Percentiles rank a stretch among this genome's conserved stretches.
phyloP scores from a whole-genome alignment of 37 sponge, comb jelly and placozoan species.

The Chondrilla cf. caribensis region DNA sequence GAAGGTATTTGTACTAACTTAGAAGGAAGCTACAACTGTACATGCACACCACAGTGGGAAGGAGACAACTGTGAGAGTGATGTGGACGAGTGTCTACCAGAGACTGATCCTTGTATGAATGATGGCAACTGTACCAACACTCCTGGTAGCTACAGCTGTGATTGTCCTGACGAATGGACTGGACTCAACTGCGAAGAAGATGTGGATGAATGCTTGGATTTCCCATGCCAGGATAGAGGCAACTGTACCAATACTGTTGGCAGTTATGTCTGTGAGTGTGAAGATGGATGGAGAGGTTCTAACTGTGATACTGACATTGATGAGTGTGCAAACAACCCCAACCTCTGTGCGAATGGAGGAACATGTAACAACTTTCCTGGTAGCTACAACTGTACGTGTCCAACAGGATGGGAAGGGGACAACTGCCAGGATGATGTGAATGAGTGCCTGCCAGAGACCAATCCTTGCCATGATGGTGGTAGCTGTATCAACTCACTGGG shows the following conservation, averaged over 20 bases:
- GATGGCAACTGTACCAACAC: slow-evolving; percentile 5
- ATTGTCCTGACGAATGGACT: background rate
- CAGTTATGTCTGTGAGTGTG: slow-evolving; percentile 6
- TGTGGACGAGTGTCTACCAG: slow-evolving; percentile 1
- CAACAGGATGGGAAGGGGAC: background rate
- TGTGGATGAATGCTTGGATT: slow-evolving; percentile 16
- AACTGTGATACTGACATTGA: slow-evolving; percentile 3
- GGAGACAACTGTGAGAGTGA: background rate
- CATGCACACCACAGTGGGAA: background rate
- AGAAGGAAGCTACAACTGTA: background rate
- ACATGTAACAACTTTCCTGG: slow-evolving; percentile 31
- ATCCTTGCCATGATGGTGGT: slow-evolving; percentile 22
- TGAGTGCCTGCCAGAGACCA: background rate
- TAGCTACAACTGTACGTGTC: background rate
- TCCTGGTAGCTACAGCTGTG: slow-evolving; percentile 14
- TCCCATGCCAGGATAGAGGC: slow-evolving; percentile 23
- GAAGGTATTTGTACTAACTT: slow-evolving; percentile 48
- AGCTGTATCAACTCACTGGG: slow-evolving; percentile 8
- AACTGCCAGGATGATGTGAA: slow-evolving; percentile 1
- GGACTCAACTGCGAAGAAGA: slow-evolving; percentile 20
- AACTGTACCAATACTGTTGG: slow-evolving; percentile 25
- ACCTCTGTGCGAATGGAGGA: slow-evolving; percentile 51
- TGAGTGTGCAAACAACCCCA: background rate
- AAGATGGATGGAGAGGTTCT: background rate
- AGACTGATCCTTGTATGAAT: slow-evolving; percentile 21